Base-by-base conservation (phyloP, 1,140 invertebrate genomes). In the Microplitis mediator region DNA sequence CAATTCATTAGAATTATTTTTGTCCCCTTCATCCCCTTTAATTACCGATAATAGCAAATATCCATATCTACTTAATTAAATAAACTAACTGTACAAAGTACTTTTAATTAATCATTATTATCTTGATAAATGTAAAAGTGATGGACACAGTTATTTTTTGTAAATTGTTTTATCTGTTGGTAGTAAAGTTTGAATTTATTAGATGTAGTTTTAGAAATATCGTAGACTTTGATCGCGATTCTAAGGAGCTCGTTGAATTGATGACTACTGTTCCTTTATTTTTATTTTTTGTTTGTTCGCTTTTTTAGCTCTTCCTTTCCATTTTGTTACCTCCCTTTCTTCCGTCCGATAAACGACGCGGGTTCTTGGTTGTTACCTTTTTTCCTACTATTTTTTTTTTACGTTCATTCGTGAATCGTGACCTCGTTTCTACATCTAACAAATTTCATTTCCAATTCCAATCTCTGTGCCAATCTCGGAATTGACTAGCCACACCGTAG, bases 361-460 rank as follows among this genome's bases (percentile, higher is more conserved):
- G 63, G 54, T 71, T 72, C 39, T 45, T 45, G 39, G 39, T 45
- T 45, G 39, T 45, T 45, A 45, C 39, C 39, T 45, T 45, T 45
- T 45, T 45, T 45, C 6, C 39, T 5, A 45, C 39, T 45, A 2
- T 45, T 45, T 45, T 45, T 45, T 45, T 45, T 45, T 11, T 45
- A 45, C 39, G 39, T 39, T 39, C 36, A 39, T 39, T 39, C 36
- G 36, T 39, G 0, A 45, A 45, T 45, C 63, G 70, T 72, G 70
- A 72, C 70, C 70, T 65, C 62, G 35, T 72, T 72, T 66, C 65
- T 68, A 67, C 74, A 72, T 80, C 73, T 74, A 78, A 75, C 72
- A 78, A 80, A 81, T 81, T 81, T 81, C 78, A 79, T 82, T 82
- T 81, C 76, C 79, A 80, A 81, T 82, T 81, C 78, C 77, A 75